A percentile compares a stretch with the other conserved stretches of the same genome.
These are phyloP conservation scores for Nasonia giraulti DNA, from an alignment of 1,140 invertebrate genomes.

Conservation along the genomic window DNA sequence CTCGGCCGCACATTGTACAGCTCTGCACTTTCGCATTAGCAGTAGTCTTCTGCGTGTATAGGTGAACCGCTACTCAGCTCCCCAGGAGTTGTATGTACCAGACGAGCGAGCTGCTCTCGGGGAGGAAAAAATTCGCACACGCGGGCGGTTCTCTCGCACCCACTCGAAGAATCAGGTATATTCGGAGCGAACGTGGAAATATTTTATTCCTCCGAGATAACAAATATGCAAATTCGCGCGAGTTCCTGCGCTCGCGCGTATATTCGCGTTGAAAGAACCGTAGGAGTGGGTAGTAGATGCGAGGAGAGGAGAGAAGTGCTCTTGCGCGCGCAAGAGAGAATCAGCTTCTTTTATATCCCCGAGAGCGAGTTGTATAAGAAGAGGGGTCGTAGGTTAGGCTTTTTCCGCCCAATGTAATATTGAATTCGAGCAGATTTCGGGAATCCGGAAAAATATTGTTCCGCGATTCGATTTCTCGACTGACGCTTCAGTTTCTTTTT, in stretches of 20 bases:
- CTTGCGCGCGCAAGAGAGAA: background rate
- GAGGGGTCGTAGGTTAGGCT: conserved; percentile 33
- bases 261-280: conserved; percentile 29
- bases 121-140: conserved; percentile 27
- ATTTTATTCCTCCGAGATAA: conserved; percentile 50
- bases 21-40: background rate
- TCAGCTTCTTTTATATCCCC: conserved; percentile 39
- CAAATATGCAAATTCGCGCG: conserved; percentile 50
- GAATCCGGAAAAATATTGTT: conserved; percentile 38
- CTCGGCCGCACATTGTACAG: conserved; percentile 22
- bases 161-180: conserved; percentile 17
- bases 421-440: conserved; percentile 39
- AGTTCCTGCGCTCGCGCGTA: conserved; percentile 17
- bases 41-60: no score
- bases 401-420: conserved; percentile 39
- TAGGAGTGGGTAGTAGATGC: background rate
- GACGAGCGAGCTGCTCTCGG: background rate
- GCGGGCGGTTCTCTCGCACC: background rate
- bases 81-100: background rate
- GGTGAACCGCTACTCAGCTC: background rate
- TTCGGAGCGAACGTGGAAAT: conserved; percentile 20
- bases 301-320: background rate
- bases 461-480: background rate
- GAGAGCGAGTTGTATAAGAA: background rate
- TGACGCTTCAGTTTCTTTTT: background rate